Evolutionary conservation across 2,797 vertebrate genomes (phyloP), one percentile per base, ranked within the genome.

Genomic region (Carduelis carduelis): DNA sequence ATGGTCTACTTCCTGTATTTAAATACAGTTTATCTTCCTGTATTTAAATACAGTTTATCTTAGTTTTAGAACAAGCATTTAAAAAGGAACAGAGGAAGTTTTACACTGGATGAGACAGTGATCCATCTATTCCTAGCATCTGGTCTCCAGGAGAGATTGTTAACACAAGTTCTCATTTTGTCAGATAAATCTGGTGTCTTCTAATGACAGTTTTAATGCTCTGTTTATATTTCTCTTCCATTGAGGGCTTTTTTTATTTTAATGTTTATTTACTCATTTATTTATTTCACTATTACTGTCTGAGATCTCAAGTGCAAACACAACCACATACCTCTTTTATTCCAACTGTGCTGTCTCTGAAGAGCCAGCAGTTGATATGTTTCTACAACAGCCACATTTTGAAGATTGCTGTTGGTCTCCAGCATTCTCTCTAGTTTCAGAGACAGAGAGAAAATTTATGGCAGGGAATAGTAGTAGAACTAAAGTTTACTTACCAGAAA

Each of bases 41-140:
- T 69, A 81, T 81, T 91, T 89, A 85, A 91, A 89, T n/a, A 37
- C 1, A 52, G 47, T 70, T 94, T 88, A 56, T 83, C 55, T 91
- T 56, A 20, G 30, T 72, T 83, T 79, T 91, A 37, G 93, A 95
- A 93, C 86, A 39, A 95, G 4, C 28, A 35, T 68, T 71, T 79
- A 68, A 89, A 89, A n/a, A 72, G 27, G 37, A 85, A 39, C 12
- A 66, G 26, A 68, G 87, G 79, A 93, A 95, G 15, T 46, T 23
- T 61, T 77, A n/a, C 9, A 5, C 22, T 88, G 35, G 15, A 47
- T 77, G 23, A 93, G 60, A 74, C 37, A 66, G 26, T 69, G 28
- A 90, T 83, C 61, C 55, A 53, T 65, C 44, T 78, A 69, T 44
- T 88, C 26, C 35, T 49, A 21, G 34, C 19, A 71, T 83, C 69